These are phyloP conservation scores for Ctena decussata DNA, from an alignment of 2,888 invertebrate genomes.

Conservation along the genomic window DNA sequence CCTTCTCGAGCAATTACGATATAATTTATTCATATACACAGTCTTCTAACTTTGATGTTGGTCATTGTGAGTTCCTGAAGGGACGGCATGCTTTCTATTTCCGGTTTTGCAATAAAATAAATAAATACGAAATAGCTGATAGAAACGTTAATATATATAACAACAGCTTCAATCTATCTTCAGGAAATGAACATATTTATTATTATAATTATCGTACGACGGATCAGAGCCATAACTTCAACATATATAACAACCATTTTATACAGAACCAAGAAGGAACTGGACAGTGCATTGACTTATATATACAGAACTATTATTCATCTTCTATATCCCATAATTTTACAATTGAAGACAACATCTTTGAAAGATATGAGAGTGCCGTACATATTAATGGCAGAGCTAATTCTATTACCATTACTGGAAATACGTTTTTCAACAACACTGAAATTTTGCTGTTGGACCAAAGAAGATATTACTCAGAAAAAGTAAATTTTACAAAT, in stretches of 20 bases:
- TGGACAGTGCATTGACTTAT: too few relatives aligned
- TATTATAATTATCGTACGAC: neutral
- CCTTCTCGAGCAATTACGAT: neutral
- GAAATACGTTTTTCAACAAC: neutral
- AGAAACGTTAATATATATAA: slow-evolving; percentile 6
- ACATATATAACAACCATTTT: neutral
- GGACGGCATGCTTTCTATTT: neutral
- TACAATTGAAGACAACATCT: slow-evolving; percentile 15
- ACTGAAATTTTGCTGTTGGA: neutral
- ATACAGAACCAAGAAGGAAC: neutral
- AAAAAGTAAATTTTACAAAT: neutral
- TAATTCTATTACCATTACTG: neutral
- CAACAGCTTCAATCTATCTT: slow-evolving; percentile 19
- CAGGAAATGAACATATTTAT: neutral
- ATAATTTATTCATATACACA: neutral
- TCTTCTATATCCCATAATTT: neutral
- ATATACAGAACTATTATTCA: too few relatives aligned
- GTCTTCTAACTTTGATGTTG: neutral
- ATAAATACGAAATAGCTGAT: neutral
- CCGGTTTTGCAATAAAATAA: slow-evolving; percentile 8
- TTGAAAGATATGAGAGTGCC: neutral
- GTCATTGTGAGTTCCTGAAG: neutral
- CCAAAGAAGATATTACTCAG: neutral
- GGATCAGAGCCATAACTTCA: neutral
- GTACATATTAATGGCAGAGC: neutral